Evolutionary conservation across 2,888 invertebrate genomes (phyloP).

Genomic region (Drosophila borealis): DNA sequence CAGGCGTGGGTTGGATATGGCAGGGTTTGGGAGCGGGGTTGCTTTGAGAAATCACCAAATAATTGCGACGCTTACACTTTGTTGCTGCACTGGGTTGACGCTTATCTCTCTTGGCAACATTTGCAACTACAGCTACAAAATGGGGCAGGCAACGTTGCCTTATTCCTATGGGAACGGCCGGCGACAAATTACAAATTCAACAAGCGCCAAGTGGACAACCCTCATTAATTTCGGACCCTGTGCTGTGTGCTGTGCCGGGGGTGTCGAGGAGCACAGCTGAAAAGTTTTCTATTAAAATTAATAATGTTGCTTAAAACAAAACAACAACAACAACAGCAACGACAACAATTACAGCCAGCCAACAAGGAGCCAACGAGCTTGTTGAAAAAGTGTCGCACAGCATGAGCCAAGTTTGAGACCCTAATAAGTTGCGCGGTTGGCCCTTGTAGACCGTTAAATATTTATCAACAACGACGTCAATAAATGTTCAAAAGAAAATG

Average conservation of each 20-base stretch:
- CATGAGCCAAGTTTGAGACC: slow-evolving; percentile 45
- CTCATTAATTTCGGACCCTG: slow-evolving; percentile 71
- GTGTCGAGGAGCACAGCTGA: slow-evolving; percentile 10
- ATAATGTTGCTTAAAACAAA: slow-evolving; percentile 76
- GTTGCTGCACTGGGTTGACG: slow-evolving; percentile 70
- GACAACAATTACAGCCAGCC: slow-evolving; percentile 32
- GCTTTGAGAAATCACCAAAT: slow-evolving; percentile 77
- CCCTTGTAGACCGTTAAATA: slow-evolving; percentile 59
- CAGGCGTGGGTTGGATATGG: not conserved
- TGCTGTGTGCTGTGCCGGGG: not conserved
- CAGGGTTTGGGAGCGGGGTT: not conserved
- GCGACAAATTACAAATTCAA: slow-evolving; percentile 81
- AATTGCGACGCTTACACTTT: slow-evolving; percentile 80
- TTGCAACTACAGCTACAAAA: slow-evolving; percentile 61
- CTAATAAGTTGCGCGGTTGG: slow-evolving; percentile 69
- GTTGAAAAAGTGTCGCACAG: slow-evolving; percentile 58
- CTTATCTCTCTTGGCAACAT: slow-evolving; percentile 75
- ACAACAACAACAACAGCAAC: slow-evolving; percentile 41
- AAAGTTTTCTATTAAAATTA: slow-evolving; percentile 83
- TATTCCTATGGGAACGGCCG: slow-evolving; percentile 69
- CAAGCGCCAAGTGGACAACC: slow-evolving; percentile 83
- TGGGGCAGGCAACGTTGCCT: slow-evolving; percentile 44
- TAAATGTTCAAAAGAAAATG: slow-evolving; percentile 58
- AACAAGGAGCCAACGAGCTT: slow-evolving; percentile 60
- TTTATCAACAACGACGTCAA: slow-evolving; percentile 73